Percentiles rank a stretch among this genome's conserved stretches.
These are phyloP conservation scores for Anoplius nigerrimus DNA, from an alignment of 2,888 invertebrate genomes.

Conservation along the genomic window DNA sequence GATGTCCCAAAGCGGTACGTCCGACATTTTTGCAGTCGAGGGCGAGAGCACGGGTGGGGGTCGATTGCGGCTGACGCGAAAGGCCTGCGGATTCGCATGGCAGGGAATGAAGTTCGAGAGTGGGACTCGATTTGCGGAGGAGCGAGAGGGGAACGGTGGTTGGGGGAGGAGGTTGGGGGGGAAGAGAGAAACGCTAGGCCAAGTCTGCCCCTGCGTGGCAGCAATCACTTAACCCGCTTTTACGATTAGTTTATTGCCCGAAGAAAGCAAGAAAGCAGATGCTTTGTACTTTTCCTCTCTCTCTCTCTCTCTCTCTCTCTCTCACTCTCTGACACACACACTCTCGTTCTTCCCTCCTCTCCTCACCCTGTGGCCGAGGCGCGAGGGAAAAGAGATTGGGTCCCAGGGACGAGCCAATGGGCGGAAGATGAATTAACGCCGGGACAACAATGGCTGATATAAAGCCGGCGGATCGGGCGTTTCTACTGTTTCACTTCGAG, in stretches of 20 bases:
- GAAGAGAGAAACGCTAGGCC: slow-evolving; percentile 24
- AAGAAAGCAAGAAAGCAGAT: background rate
- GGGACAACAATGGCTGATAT: background rate
- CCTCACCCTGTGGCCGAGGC: too few species aligned
- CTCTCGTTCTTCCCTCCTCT: background rate
- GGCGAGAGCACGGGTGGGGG: too few species aligned
- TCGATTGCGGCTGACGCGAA: too few species aligned
- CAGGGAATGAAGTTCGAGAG: too few species aligned
- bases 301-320: slow-evolving; percentile 3
- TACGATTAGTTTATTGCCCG: slow-evolving; percentile 66
- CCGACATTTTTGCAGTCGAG: too few species aligned
- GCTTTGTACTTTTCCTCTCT: background rate
- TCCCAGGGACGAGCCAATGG: slow-evolving; percentile 13
- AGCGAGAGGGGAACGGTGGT: background rate
- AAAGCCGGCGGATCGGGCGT: background rate
- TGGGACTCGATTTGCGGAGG: too few species aligned
- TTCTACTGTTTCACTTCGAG: too few species aligned
- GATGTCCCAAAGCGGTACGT: too few species aligned
- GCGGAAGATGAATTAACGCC: slow-evolving; percentile 28
- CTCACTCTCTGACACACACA: slow-evolving; percentile 5
- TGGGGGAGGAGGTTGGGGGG: slow-evolving; percentile 6
- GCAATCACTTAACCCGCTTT: slow-evolving; percentile 65
- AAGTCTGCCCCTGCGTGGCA: slow-evolving; percentile 40
- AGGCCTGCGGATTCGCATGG: too few species aligned
- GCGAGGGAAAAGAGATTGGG: slow-evolving; percentile 3